Evolutionary conservation across 2,113 vertebrate genomes (phyloP), one percentile per base, ranked within the genome.

Genomic region (Indri indri): DNA sequence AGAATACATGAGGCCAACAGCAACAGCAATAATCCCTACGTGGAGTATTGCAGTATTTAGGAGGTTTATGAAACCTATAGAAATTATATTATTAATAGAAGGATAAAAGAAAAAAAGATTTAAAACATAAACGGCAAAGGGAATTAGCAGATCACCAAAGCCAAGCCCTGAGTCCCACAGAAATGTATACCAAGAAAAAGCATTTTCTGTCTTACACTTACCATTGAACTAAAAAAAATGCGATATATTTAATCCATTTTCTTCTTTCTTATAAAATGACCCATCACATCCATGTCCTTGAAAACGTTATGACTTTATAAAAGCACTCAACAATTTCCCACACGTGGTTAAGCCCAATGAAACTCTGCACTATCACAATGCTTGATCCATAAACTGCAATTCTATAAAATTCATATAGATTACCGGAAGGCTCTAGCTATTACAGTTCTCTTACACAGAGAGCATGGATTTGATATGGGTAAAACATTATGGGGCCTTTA

Each of bases 331-430:
- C 47, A 63, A 74, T 76, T 92, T 32, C 76, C 42, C 70, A 88
- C 65, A 92, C 42, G 54, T 80, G 84, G 71, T 76, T 79, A 86
- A 93, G 23, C 32, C 63, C 63, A 32, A 11, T 30, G 81, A 92
- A 70, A 84, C 17, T 50, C 45, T 8, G 5, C 27, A 22, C 20
- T 40, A 25, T 84, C 42, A 81, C 16, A 90, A 74, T 57, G 54
- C 71, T 57, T 65, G 73, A 90, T n/a, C 63, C 63, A 25, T 23
- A 94, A 95, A 97, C 89, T 95, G 40, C 3, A 87, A 89, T 73
- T 90, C 97, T 83, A 71, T 3, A 1, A 27, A 98, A 91, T 74
- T 40, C 88, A 65, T 22, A 61, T 8, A 84, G 77, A 80, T 50
- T 23, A 92, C 14, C 27, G 13, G 87, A 18, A 5, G 32, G 30